Conservation (phyloP, 2,113 vertebrate genomes). For the Neogobius melanostomus region DNA sequence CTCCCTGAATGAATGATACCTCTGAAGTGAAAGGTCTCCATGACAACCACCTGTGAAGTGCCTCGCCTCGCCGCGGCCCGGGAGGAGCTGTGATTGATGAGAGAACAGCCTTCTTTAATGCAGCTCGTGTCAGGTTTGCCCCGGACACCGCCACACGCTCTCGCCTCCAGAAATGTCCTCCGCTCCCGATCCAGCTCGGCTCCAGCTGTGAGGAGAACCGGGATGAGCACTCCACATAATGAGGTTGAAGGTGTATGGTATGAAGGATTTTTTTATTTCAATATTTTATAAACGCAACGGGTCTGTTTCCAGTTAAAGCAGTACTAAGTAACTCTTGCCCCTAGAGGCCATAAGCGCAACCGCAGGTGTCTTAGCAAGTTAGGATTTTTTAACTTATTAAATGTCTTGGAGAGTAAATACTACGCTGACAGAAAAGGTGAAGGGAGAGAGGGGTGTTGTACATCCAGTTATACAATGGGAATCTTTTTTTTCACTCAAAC, state of each 20-base stretch:
- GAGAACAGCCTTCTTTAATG: conserved; percentile 18
- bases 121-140: conserved; percentile 57
- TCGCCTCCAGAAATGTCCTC: conserved; percentile 57
- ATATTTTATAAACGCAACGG: no score
- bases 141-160: conserved; percentile 53
- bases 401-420: no score
- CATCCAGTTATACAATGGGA: no score
- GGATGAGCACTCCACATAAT: conserved; percentile 29
- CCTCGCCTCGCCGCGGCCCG: conserved; percentile 18
- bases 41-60: conserved; percentile 14
- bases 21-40: conserved; percentile 27
- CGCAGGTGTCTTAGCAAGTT: no score
- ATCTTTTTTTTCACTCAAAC: no score
- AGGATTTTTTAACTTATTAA: no score
- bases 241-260: neutral
- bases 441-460: no score
- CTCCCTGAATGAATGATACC: conserved; percentile 6
- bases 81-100: conserved; percentile 39
- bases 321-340: no score
- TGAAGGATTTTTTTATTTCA: no score
- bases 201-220: conserved; percentile 20
- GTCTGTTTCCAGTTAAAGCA: no score
- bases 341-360: no score
- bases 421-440: no score
- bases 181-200: conserved; percentile 15